Evolutionary conservation across 2,113 vertebrate genomes (phyloP), one percentile per base, ranked within the genome.

Genomic region (Gobius niger): DNA sequence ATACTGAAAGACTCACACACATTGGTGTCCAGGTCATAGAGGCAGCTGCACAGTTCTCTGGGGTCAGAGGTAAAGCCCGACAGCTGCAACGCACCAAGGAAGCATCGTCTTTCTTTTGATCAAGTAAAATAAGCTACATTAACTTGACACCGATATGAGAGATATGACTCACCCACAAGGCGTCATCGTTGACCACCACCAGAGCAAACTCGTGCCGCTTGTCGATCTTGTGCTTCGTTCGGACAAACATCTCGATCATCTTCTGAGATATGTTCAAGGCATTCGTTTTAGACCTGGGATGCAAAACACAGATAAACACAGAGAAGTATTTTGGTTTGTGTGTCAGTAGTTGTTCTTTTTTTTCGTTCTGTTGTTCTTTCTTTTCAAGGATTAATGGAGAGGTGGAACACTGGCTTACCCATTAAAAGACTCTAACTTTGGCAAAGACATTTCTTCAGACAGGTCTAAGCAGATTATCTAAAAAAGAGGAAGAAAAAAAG

Each of bases 221-320:
- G 90, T 97, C 95, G 1, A 98, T 97, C 87, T 96, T 97, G 90
- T 98, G 96, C 74, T 98, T 98, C 0, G 97, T 98, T 80, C 96
- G 92, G 60, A 98, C 97, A 14, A 98, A 98, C 96, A 98, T 98
- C 89, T 98, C 97, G 0, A 98, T 97, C 97, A 98, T 98, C 90
- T 98, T 98, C 93, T 98, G 97, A 52, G 95, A 98, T 63, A 96
- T 93, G 44, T 98, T 98, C 44, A 98, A 82, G 0, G 96, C 96
- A 0, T 98, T 98, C 5, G 94, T 96, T 88, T 96, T 96, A 44
- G 95, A 94, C 59, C 97, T 98, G 70, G 70, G 9, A 68, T 6
- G 8, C 16, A 59, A 66, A 57, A 67, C 5, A 52, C 41, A 0
- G 41, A 16, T 15, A 0, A n/a, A 14, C n/a, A n/a, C n/a, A n/a